phyloP scores from a whole-genome alignment of 1,140 invertebrate genomes.

The Oedothorax gibbosus region DNA sequence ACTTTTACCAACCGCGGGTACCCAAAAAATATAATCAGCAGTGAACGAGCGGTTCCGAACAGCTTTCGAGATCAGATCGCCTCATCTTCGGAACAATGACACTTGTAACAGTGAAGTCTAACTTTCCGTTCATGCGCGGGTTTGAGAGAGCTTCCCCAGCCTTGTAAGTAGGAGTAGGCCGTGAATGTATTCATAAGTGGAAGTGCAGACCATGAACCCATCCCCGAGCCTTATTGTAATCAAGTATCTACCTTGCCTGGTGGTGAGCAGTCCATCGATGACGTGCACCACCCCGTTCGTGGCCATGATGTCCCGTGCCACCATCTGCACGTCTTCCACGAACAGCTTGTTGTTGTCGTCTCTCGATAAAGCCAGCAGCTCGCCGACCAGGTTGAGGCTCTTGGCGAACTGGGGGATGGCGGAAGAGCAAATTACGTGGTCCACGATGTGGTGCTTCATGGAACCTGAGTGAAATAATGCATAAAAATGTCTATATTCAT shows the following conservation, averaged over 20 bases:
- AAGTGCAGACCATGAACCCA: no score
- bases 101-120: no score
- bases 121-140: no score
- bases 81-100: no score
- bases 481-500: not conserved
- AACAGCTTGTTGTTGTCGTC: constrained; percentile 71
- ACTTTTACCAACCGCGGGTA: no score
- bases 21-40: no score
- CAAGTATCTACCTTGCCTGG: constrained; percentile 29
- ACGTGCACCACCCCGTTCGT: constrained; percentile 73
- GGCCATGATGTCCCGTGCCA: constrained; percentile 71
- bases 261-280: constrained; percentile 70
- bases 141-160: no score
- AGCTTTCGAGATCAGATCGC: no score
- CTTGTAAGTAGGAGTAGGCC: no score
- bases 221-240: no score
- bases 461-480: constrained; percentile 68
- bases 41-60: no score
- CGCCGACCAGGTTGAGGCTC: constrained; percentile 72
- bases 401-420: constrained; percentile 72
- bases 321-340: constrained; percentile 69
- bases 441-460: constrained; percentile 75
- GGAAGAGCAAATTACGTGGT: constrained; percentile 76
- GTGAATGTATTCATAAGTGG: no score
- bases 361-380: constrained; percentile 71